phyloP scores from a whole-genome alignment of 1,140 invertebrate species.

The Drosophila sulfurigaster region DNA sequence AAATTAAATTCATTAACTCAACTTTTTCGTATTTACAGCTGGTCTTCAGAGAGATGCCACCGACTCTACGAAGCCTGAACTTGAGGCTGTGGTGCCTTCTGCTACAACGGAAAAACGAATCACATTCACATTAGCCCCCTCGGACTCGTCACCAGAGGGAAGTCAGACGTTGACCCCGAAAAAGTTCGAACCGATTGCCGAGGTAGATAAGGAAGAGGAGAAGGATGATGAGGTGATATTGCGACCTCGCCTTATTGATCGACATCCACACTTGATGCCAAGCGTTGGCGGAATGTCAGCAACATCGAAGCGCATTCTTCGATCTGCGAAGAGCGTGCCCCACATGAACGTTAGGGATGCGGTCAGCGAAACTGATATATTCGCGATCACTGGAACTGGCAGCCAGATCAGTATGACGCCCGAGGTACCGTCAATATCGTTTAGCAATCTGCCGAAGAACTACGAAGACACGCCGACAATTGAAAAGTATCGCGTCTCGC shows the following conservation, averaged over 20 bases:
- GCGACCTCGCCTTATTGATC: slow-evolving; percentile 73
- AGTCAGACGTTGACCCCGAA: slow-evolving; percentile 74
- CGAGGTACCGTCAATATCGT: slow-evolving; percentile 84
- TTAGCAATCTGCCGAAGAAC: slow-evolving; percentile 80
- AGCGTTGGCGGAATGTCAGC: slow-evolving; percentile 25
- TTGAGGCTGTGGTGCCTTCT: not conserved
- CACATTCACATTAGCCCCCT: slow-evolving; percentile 70
- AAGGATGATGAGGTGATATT: slow-evolving; percentile 81
- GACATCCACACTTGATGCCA: slow-evolving; percentile 67
- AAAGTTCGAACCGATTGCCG: slow-evolving; percentile 75
- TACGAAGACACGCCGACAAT: slow-evolving; percentile 84
- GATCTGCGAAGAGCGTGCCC: slow-evolving; percentile 79
- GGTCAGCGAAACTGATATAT: slow-evolving; percentile 82
- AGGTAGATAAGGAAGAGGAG: slow-evolving; percentile 73
- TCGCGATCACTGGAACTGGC: slow-evolving; percentile 77
- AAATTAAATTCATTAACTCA: not conserved
- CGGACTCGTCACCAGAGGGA: slow-evolving; percentile 74
- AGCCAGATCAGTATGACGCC: slow-evolving; percentile 84
- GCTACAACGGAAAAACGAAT: slow-evolving; percentile 68
- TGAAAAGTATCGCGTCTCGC: slow-evolving; percentile 83
- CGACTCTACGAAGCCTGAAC: slow-evolving; percentile 39
- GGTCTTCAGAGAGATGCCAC: slow-evolving; percentile 60
- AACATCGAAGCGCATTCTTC: slow-evolving; percentile 68
- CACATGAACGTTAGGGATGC: slow-evolving; percentile 74
- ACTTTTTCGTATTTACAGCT: slow-evolving; percentile 27